A percentile compares a stretch with the other conserved stretches of the same genome.
These are phyloP conservation scores for Acrocera orbiculus DNA, from an alignment of 2,888 invertebrate genomes.

Conservation along the genomic window DNA sequence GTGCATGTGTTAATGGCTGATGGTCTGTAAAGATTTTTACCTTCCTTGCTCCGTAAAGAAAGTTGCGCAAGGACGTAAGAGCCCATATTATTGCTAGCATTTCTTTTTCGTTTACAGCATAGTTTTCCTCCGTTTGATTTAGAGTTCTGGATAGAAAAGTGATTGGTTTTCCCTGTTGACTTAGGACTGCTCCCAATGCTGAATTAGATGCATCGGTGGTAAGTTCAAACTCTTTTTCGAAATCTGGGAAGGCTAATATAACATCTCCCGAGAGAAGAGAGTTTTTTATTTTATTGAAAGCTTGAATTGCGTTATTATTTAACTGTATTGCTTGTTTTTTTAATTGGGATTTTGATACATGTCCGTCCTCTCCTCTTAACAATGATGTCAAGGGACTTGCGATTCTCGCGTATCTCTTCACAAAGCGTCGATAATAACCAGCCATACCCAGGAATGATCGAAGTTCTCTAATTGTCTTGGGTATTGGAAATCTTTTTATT, in stretches of 20 bases:
- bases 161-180: constrained; percentile 2
- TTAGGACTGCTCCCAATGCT: constrained; percentile 3
- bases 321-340: constrained; percentile 4
- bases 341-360: constrained; percentile 3
- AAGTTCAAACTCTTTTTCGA: constrained; percentile 3
- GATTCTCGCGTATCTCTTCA: too few species aligned
- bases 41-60: constrained; percentile 2
- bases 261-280: constrained; percentile 3
- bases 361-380: too few species aligned
- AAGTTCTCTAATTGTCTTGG: too few species aligned
- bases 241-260: constrained; percentile 1
- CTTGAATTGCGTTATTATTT: neutral
- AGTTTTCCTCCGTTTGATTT: constrained; percentile 2
- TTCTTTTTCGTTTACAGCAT: constrained; percentile 3
- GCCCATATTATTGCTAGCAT: constrained; percentile 3
- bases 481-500: too few species aligned
- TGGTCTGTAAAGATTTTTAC: constrained; percentile 3
- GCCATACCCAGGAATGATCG: too few species aligned
- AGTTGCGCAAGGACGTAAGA: constrained; percentile 1
- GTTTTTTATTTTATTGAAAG: constrained; percentile 5
- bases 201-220: constrained; percentile 4
- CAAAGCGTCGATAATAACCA: too few species aligned
- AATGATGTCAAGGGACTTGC: too few species aligned
- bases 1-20: constrained; percentile 2
- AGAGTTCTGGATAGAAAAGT: constrained; percentile 2